A percentile compares a stretch with the other conserved stretches of the same genome.
These are phyloP conservation scores for Platygyra sinensis DNA, from an alignment of 64 coral and sea anemone species.

Conservation along the genomic window DNA sequence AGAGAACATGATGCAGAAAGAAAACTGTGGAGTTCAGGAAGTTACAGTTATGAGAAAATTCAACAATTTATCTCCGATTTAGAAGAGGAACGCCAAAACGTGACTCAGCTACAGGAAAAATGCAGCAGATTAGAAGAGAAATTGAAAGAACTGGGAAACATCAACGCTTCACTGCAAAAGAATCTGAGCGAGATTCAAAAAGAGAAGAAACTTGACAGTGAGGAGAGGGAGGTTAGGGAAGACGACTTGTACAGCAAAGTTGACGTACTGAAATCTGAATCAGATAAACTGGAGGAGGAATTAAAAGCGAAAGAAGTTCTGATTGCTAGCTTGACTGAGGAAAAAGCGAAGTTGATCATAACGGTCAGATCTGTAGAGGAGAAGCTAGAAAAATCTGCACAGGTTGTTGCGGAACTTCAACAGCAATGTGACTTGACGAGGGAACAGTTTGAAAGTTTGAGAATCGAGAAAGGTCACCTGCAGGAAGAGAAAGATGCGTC, in stretches of 20 bases:
- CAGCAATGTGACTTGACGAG: slow-evolving; percentile 50
- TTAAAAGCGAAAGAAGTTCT: background rate
- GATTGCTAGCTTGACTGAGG: background rate
- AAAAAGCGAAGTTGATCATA: background rate
- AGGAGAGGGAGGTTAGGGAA: slow-evolving; percentile 21
- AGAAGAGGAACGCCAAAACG: slow-evolving; percentile 31
- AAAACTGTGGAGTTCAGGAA: slow-evolving; percentile 21
- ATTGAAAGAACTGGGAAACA: background rate
- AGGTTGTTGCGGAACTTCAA: slow-evolving; percentile 28
- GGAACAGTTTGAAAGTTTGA: slow-evolving; percentile 41
- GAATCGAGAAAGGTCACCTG: slow-evolving; percentile 10
- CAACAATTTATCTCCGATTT: slow-evolving; percentile 23
- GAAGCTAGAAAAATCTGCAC: background rate
- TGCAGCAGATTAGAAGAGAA: slow-evolving; percentile 22
- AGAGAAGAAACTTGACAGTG: slow-evolving; percentile 13
- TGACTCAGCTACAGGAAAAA: slow-evolving; percentile 33
- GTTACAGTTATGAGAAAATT: slow-evolving; percentile 35
- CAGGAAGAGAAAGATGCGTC: slow-evolving; percentile 44
- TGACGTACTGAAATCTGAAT: background rate
- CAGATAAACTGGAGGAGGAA: background rate
- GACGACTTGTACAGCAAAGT: slow-evolving; percentile 17
- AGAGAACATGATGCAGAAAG: slow-evolving; percentile 33
- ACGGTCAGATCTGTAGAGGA: background rate
- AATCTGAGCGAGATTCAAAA: background rate
- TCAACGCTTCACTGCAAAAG: slow-evolving; percentile 13